Evolutionary conservation across 2,113 vertebrate genomes (phyloP).

Genomic region (Piaya cayana): DNA sequence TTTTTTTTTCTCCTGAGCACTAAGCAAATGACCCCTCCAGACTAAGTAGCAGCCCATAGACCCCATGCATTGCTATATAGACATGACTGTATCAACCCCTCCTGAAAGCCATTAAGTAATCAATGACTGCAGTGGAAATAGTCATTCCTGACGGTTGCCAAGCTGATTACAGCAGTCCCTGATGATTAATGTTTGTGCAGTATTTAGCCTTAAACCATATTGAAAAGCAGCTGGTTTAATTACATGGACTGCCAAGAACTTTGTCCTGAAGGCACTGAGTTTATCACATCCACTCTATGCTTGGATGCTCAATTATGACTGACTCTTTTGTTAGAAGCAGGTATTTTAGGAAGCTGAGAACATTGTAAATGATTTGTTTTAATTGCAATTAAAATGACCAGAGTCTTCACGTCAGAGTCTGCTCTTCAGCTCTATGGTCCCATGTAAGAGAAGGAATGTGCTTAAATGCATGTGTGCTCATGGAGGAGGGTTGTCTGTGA

Average conservation of each 20-base stretch:
- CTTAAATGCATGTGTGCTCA: not conserved
- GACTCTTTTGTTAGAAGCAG: slow-evolving; percentile 27
- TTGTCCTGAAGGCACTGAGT: slow-evolving; percentile 50
- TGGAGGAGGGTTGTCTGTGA: not conserved
- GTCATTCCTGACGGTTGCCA: not conserved
- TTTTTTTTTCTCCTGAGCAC: not conserved
- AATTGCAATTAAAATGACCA: not conserved
- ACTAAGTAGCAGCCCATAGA: not conserved
- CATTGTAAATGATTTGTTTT: not conserved
- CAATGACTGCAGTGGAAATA: slow-evolving; percentile 9
- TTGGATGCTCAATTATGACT: slow-evolving; percentile 24
- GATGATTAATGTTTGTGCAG: slow-evolving; percentile 54
- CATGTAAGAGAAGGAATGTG: not conserved
- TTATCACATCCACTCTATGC: slow-evolving; percentile 45
- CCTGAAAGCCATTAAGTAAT: not conserved
- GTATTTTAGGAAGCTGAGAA: slow-evolving; percentile 35
- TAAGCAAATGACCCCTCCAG: not conserved
- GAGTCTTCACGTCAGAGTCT: not conserved
- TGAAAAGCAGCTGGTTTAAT: slow-evolving; percentile 66
- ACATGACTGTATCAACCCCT: not conserved
- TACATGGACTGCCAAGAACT: slow-evolving; percentile 11
- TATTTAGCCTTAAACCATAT: slow-evolving; percentile 50
- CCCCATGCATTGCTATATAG: not conserved
- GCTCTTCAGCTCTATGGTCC: not conserved
- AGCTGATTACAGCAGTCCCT: slow-evolving; percentile 47